These are phyloP conservation scores for Epinephelus cyanopodus DNA, from an alignment of 2,113 vertebrate species.

Conservation along the genomic window DNA sequence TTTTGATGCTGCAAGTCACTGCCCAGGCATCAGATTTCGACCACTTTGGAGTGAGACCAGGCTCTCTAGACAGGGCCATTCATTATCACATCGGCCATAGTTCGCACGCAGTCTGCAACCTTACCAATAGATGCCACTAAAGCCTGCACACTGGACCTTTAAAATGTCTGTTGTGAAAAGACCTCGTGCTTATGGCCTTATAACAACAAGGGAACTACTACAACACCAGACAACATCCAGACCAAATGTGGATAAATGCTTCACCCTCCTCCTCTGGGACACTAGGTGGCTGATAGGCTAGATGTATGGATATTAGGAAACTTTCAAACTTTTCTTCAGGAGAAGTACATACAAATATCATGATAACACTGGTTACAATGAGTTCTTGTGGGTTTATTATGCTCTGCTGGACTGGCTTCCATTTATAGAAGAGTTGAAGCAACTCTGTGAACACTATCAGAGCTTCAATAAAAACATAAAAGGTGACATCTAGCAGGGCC, in stretches of 20 bases:
- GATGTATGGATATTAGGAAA: neutral
- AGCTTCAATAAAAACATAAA: slow-evolving; percentile 1
- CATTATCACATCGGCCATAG: too few species aligned
- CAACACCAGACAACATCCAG: neutral
- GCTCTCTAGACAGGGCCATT: too few species aligned
- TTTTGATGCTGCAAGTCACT: too few species aligned
- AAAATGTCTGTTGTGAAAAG: neutral
- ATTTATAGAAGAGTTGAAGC: neutral
- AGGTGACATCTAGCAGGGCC: too few species aligned
- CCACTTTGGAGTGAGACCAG: too few species aligned
- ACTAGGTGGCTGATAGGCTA: neutral
- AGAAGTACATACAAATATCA: neutral
- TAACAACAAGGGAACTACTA: neutral
- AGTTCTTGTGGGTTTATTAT: neutral
- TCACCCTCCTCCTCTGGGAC: neutral
- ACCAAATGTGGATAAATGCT: neutral
- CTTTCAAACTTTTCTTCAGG: neutral
- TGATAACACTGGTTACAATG: too few species aligned
- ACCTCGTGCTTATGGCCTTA: neutral
- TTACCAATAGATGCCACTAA: too few species aligned
- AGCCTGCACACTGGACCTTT: too few species aligned
- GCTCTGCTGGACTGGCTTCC: neutral
- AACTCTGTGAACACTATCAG: neutral
- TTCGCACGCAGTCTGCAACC: too few species aligned
- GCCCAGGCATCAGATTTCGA: too few species aligned